Conservation (phyloP, 92 coral and sea anemone species). For the Palythoa heliodiscus region DNA sequence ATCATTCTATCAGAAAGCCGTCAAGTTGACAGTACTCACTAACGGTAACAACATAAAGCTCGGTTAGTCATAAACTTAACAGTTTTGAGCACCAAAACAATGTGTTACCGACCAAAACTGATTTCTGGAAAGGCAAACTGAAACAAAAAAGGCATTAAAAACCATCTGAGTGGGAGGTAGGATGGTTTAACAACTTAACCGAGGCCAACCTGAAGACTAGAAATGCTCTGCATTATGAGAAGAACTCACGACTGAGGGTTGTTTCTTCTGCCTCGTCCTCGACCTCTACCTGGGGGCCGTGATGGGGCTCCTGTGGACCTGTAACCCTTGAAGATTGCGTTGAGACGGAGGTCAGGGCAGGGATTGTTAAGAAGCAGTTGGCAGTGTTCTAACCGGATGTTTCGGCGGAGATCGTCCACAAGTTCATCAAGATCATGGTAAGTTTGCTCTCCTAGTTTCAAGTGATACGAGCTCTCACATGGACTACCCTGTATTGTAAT, state of each 20-base stretch:
- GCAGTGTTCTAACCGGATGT: constrained; percentile 66
- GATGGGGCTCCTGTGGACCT: constrained; percentile 32
- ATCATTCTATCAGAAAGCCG: too few species aligned
- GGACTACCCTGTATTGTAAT: constrained; percentile 42
- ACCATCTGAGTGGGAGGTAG: too few species aligned
- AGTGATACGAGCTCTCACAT: constrained; percentile 24
- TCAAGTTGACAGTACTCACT: too few species aligned
- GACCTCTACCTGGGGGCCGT: constrained; percentile 56
- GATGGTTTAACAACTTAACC: too few species aligned
- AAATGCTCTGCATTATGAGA: too few species aligned
- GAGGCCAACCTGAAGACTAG: too few species aligned
- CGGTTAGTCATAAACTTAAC: too few species aligned
- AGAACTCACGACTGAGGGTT: background rate
- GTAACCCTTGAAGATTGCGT: constrained; percentile 77
- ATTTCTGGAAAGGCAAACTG: too few species aligned
- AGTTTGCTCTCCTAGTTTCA: constrained; percentile 52
- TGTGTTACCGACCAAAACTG: too few species aligned
- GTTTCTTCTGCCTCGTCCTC: constrained; percentile 16
- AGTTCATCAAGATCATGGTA: constrained; percentile 63
- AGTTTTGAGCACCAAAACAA: too few species aligned
- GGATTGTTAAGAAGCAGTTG: constrained; percentile 72
- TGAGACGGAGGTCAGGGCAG: constrained; percentile 88
- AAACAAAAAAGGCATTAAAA: too few species aligned
- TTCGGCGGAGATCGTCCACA: constrained; percentile 60
- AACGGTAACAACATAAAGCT: too few species aligned